Evolutionary conservation across 2,113 vertebrate species (phyloP).

Genomic region (Petrocephalus microphthalmus): DNA sequence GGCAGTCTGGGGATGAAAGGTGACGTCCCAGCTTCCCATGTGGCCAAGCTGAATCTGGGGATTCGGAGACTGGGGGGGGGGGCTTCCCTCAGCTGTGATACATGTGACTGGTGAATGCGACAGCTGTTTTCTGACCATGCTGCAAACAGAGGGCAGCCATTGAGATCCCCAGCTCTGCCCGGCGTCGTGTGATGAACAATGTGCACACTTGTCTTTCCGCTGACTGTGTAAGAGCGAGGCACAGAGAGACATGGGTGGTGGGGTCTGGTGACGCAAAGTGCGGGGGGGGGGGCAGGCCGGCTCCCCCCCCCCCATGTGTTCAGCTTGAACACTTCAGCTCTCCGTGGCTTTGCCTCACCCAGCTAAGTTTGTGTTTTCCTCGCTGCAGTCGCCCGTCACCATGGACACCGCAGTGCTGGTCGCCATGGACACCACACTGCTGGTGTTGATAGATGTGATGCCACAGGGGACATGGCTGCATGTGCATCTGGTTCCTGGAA

Average conservation of each 20-base stretch:
- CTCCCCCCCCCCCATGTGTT: not conserved
- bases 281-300: not conserved
- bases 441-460: not conserved
- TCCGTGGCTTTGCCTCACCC: not conserved
- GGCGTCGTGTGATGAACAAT: not conserved
- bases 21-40: not conserved
- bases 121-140: not conserved
- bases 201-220: not conserved
- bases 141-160: not conserved
- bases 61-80: not conserved
- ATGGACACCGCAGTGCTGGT: not conserved
- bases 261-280: not conserved
- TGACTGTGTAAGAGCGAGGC: constrained; percentile 8
- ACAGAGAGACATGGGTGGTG: constrained; percentile 21
- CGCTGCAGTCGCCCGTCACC: not conserved
- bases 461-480: not conserved
- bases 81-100: not conserved
- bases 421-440: not conserved
- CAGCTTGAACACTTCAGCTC: not conserved
- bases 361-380: not conserved
- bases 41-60: not conserved
- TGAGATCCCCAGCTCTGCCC: not conserved
- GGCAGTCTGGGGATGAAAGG: not conserved
- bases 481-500: not conserved
- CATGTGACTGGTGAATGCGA: constrained; percentile 14